Base-by-base conservation (phyloP, 2,797 vertebrate species). In the Nyctibius grandis region DNA sequence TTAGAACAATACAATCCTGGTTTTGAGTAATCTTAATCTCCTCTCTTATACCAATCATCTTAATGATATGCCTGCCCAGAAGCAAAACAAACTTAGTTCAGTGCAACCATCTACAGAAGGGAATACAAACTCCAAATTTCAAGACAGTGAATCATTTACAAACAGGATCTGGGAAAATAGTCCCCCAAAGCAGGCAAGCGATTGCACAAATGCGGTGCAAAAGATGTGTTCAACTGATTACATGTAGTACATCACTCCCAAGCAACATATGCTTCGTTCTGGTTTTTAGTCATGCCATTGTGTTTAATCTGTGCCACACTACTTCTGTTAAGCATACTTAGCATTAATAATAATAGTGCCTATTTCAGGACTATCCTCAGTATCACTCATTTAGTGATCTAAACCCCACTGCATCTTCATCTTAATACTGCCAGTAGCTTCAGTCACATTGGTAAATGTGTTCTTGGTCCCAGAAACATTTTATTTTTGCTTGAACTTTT, bases 401-500 rank as follows among this genome's bases (percentile, higher is more conserved):
- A 54, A 94, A 92, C 28, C 57, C 26, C 33, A 17, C 53, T 38
- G 48, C 33, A 83, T 73, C 93, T 94, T 95, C 87, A 93, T 93
- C 88, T 91, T 75, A 89, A 94, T 64, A 18, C 28, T 47, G 48
- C 80, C 50, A 33, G 67, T 7, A 70, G 80, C 67, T 88, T 90
- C 61, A 72, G 76, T 94, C 86, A 86, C 64, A 44, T 95, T 96
- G 92, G 90, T 86, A 95, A 96, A 96, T 95, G 88, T 38, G 63
- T 93, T 96, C 75, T 53, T 45, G 85, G 65, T 73, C 73, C 48
- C 84, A 92, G 81, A 95, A 90, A 91, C 85, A 85, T 94, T 97
- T 91, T 91, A 91, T 96, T 93, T 94, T 59, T 48, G 61, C 87
- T 93, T 36, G 84, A 87, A 94, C 48, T 72, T 56, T 23, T 42